Conservation (phyloP, 2,888 invertebrate species). For the Microdon myrmicae region DNA sequence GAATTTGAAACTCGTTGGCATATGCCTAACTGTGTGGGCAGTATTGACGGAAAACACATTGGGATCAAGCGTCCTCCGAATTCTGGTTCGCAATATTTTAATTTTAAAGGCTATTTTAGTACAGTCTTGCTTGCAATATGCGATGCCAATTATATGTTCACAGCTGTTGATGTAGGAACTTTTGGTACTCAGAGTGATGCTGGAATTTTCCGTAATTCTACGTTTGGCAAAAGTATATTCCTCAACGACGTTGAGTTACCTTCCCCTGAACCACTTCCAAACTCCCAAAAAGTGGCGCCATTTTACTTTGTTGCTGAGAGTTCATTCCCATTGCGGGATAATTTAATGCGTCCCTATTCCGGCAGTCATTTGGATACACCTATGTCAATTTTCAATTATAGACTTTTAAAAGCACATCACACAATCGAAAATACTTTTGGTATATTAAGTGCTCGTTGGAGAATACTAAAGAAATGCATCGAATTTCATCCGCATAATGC, state of each 20-base stretch:
- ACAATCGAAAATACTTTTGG: slow-evolving; percentile 3
- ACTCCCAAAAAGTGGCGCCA: slow-evolving; percentile 4
- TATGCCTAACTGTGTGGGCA: slow-evolving; percentile 14
- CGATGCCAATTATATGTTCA: slow-evolving; percentile 23
- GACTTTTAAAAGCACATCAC: background rate
- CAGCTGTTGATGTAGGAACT: slow-evolving; percentile 23
- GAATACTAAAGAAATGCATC: background rate
- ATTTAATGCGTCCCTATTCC: slow-evolving; percentile 13
- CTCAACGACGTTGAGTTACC: background rate
- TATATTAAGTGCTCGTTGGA: slow-evolving; percentile 1
- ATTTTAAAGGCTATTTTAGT: slow-evolving; percentile 25
- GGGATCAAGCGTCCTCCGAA: slow-evolving; percentile 23
- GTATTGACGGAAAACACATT: slow-evolving; percentile 24
- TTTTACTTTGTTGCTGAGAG: slow-evolving; percentile 24
- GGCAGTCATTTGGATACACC: too few species aligned
- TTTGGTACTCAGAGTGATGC: slow-evolving; percentile 10
- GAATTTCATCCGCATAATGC: slow-evolving; percentile 1
- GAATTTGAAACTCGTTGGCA: slow-evolving; percentile 15
- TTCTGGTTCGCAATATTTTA: slow-evolving; percentile 14
- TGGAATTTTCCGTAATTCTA: slow-evolving; percentile 4
- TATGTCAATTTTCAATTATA: slow-evolving; percentile 5
- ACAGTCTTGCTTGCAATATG: slow-evolving; percentile 19
- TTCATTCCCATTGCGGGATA: slow-evolving; percentile 7
- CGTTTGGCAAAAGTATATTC: slow-evolving; percentile 3
- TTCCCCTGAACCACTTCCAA: slow-evolving; percentile 7